Conservation (phyloP, 2,113 vertebrate genomes). For the Empidonax traillii region DNA sequence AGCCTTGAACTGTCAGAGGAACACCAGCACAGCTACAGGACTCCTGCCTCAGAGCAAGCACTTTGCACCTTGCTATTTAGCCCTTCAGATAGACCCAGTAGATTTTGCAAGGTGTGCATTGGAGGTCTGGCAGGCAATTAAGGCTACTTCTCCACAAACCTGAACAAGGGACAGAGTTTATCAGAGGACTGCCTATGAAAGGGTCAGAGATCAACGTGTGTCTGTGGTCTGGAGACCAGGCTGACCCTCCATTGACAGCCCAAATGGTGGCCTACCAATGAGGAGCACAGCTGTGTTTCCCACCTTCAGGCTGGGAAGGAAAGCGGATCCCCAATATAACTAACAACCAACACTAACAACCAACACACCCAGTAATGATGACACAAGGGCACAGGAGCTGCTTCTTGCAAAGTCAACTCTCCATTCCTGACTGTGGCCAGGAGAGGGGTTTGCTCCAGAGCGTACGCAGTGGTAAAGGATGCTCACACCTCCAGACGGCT, state of each 20-base stretch:
- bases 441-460: neutral
- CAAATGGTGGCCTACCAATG: neutral
- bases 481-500: neutral
- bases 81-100: neutral
- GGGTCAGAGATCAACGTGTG: fast-evolving
- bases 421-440: neutral
- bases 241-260: neutral
- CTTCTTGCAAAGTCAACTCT: neutral
- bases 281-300: neutral
- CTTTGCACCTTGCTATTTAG: neutral
- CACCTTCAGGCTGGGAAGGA: neutral
- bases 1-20: neutral
- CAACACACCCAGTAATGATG: neutral
- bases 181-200: neutral
- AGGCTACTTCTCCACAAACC: neutral
- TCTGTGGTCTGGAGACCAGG: neutral
- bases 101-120: neutral
- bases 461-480: fast-evolving
- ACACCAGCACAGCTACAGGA: neutral
- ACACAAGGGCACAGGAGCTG: neutral
- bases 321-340: neutral
- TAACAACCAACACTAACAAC: neutral
- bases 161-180: neutral
- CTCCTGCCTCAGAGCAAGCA: neutral
- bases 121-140: neutral